Base-by-base conservation (phyloP, 2,797 vertebrate species). In the Loriculus beryllinus region DNA sequence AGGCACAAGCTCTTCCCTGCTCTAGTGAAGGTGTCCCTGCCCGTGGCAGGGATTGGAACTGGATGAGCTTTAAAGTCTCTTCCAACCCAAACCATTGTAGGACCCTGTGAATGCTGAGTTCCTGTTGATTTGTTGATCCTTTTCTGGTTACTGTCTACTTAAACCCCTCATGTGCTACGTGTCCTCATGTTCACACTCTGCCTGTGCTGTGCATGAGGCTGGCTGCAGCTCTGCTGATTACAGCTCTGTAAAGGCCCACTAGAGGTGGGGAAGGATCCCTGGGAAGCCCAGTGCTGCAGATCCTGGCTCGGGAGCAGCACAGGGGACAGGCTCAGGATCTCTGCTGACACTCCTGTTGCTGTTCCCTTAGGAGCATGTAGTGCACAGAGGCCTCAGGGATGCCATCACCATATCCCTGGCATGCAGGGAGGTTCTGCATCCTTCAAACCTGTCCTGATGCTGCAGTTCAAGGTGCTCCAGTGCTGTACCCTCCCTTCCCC, bases 291-390 rank as follows among this genome's bases (percentile, higher is more conserved):
- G 29, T 6, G 35, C 76, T 42, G 28, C 35, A 39, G 76, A 20
- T 5, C 70, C 7, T 6, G 16, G 26, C 74, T 74, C 0, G 0
- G 60, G 37, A 69, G 63, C 42, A 5, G 43, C 0, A 0, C 49
- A 6, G 4, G 45, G 60, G 42, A 31, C 4, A 12, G 28, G 49
- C 16, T 2, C 33, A 10, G 63, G 28, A 26, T 0, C 1, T 6
- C 37, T 68, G 43, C 22, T 9, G 37, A 5, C 2, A 1, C 15
- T 67, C 8, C 45, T 15, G 37, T 18, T 65, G 63, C 29, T 35
- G 76, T 68, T 88, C 80, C 75, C 1, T 2, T 39, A 31, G 67
- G 21, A 76, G 71, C 79, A 42, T 12, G 5, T 9, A 33, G 19
- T 0, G 3, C 47, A 10, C 13, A 0, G 0, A 75, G 45, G 72